A percentile compares a stretch with the other conserved stretches of the same genome.
phyloP scores from a whole-genome alignment of 2,888 invertebrate species.

The Cylindroiulus punctatus region DNA sequence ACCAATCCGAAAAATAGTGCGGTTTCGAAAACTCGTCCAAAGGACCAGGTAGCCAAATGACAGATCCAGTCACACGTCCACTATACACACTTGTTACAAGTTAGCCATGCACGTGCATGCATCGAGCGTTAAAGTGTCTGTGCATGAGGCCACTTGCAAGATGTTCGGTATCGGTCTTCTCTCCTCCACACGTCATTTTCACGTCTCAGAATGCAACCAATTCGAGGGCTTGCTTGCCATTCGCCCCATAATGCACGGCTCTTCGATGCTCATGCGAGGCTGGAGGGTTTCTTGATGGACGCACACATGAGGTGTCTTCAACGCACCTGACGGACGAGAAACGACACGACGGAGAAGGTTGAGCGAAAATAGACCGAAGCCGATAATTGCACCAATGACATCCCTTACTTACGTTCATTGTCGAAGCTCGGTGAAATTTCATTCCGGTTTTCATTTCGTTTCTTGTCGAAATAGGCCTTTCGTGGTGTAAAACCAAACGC shows the following conservation, averaged over 20 bases:
- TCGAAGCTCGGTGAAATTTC: conserved; percentile 22
- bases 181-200: background rate
- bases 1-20: background rate
- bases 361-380: conserved; percentile 11
- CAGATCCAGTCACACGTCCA: background rate
- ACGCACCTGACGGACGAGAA: background rate
- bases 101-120: background rate
- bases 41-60: background rate
- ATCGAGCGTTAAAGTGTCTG: too few relatives aligned
- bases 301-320: background rate
- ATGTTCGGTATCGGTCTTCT: background rate
- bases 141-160: background rate
- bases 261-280: background rate
- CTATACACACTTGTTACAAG: too few relatives aligned
- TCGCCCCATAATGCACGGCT: background rate
- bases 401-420: background rate
- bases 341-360: background rate
- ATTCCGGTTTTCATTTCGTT: conserved; percentile 48
- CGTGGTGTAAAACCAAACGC: conserved; percentile 25
- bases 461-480: background rate
- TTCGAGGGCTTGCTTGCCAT: conserved; percentile 18
- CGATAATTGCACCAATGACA: background rate
- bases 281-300: background rate
- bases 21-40: background rate
- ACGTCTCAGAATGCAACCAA: conserved; percentile 30